Evolutionary conservation across 2,888 invertebrate genomes (phyloP).

Genomic region (Bellardia bayeri): DNA sequence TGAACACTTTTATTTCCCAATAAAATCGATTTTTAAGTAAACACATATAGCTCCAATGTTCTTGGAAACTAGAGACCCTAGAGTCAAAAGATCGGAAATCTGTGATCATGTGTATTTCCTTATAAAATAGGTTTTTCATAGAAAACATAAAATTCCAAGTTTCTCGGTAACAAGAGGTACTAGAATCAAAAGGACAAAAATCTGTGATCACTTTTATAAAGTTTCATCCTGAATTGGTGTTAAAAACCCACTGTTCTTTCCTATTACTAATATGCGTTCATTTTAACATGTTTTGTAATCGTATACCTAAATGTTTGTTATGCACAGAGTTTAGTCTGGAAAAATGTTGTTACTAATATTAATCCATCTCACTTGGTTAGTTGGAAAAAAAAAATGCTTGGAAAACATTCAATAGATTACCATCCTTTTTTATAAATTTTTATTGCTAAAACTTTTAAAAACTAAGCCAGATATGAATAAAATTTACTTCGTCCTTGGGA

Average conservation of each 20-base stretch:
- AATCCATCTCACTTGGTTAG: background rate
- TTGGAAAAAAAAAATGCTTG: background rate
- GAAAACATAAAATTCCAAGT: too few species aligned
- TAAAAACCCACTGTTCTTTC: background rate
- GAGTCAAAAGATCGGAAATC: too few species aligned
- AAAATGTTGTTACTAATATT: background rate
- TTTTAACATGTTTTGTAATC: constrained; percentile 2
- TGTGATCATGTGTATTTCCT: too few species aligned
- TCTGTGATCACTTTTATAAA: too few species aligned
- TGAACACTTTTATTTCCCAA: too few species aligned
- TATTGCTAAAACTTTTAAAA: constrained; percentile 23
- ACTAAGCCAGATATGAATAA: constrained; percentile 29
- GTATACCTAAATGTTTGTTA: constrained; percentile 23
- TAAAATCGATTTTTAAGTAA: too few species aligned
- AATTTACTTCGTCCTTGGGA: background rate
- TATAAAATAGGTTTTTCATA: too few species aligned
- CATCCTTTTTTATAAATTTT: constrained; percentile 9
- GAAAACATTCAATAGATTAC: constrained; percentile 21
- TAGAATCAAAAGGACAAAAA: too few species aligned
- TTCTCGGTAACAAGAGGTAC: too few species aligned
- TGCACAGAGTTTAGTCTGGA: background rate
- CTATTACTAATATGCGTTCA: background rate
- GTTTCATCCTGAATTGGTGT: too few species aligned
- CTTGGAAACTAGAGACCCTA: too few species aligned
- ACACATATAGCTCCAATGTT: too few species aligned